Evolutionary conservation across 2,797 vertebrate genomes (phyloP).

Genomic region (Pangasius djambal): DNA sequence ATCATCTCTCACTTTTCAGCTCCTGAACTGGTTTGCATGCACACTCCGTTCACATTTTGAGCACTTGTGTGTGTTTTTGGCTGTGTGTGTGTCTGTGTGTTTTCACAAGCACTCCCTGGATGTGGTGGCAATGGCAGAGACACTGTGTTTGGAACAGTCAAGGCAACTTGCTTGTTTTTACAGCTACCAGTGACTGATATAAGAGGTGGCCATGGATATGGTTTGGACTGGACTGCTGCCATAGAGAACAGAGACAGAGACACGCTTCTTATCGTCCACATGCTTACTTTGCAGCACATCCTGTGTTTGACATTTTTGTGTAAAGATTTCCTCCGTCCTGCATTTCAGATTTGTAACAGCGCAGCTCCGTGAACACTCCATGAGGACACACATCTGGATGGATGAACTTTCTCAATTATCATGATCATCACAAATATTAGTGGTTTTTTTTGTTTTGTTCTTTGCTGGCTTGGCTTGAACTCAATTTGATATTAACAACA

Average conservation of each 20-base stretch:
- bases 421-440: constrained; percentile 24
- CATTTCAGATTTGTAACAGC: constrained; percentile 76
- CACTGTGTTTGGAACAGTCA: constrained; percentile 2
- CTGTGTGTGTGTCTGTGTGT: constrained; percentile 17
- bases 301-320: constrained; percentile 36
- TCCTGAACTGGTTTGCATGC: constrained; percentile 50
- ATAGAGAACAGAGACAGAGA: background rate
- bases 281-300: constrained; percentile 27
- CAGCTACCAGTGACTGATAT: constrained; percentile 4
- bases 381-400: constrained; percentile 36
- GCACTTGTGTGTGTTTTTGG: constrained; percentile 24
- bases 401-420: constrained; percentile 17
- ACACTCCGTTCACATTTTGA: constrained; percentile 42
- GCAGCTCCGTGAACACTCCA: constrained; percentile 49
- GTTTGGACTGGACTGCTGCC: background rate
- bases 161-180: constrained; percentile 2
- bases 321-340: constrained; percentile 68
- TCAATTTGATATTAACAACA: constrained; percentile 42
- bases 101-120: constrained; percentile 34
- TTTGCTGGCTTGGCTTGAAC: constrained; percentile 8
- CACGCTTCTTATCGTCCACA: background rate
- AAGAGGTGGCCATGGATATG: background rate
- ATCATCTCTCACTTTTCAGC: constrained; percentile 4
- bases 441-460: constrained; percentile 15
- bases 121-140: constrained; percentile 9